Evolutionary conservation across 2,888 invertebrate species (phyloP), one percentile per base, ranked within the genome.

Genomic region (Ommatoiulus sabulosus): DNA sequence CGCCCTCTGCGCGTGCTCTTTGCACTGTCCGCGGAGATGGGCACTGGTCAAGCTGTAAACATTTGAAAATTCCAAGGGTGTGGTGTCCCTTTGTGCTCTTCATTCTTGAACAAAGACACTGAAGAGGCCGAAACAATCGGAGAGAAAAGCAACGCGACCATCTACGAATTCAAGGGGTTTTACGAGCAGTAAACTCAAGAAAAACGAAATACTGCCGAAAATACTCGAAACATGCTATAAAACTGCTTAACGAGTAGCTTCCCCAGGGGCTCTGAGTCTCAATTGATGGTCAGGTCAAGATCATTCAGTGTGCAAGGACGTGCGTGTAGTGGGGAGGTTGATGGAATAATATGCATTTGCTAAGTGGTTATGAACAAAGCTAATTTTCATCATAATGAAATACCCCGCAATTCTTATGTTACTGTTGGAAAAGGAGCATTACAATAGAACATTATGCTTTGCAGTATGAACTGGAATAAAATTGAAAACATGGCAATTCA

Each of bases 21-120:
- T 80, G 35, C 80, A 80, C 24, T 24, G 24, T 8, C 80, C 80
- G 2, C 10, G 10, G 12, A 10, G 10, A 80, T 80, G 80, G 5
- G 4, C 35, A 35, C 15, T 80, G 80, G 80, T 80, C 80, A 80
- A 80, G 80, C 35, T 35, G 80, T 80, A 80, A 80, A 80, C 80
- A 80, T 3, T 80, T 35, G 72, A 35, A 80, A 35, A 80, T 35
- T 80, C 35, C 20, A 35, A 80, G 80, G 80, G 80, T 80, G 80
- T 80, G 80, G 24, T 80, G 80, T 3, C 35, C 35, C 12, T 52
- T 80, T 80, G 80, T 72, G 72, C 24, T 72, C 72, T n/a, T 80
- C 80, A 35, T 80, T 80, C 35, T 80, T 4, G 35, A 80, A 80
- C 80, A 80, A 80, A 80, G 80, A 80, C 35, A 80, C 80, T 7